Evolutionary conservation across 2,888 invertebrate species (phyloP).

Genomic region (Blera fallax): DNA sequence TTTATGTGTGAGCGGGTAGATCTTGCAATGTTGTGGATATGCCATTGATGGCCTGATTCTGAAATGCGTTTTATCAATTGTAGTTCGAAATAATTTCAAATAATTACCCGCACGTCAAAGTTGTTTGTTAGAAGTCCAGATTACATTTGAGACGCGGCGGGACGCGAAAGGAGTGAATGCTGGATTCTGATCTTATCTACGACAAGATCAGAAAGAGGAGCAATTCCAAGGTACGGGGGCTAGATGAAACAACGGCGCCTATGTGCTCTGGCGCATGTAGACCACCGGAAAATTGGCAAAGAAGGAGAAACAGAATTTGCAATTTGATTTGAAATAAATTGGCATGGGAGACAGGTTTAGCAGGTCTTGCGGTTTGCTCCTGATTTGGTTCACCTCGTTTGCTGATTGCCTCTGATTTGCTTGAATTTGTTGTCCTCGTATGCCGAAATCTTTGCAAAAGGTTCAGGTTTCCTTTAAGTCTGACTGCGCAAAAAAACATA

Average conservation of each 20-base stretch:
- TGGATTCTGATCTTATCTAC: slow-evolving; percentile 65
- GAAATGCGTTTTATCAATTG: slow-evolving; percentile 64
- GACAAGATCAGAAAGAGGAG: slow-evolving; percentile 54
- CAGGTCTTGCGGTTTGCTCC: slow-evolving; percentile 65
- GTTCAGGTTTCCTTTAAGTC: slow-evolving; percentile 40
- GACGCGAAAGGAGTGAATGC: slow-evolving; percentile 24
- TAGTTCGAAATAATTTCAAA: slow-evolving; percentile 69
- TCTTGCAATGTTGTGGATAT: slow-evolving; percentile 6
- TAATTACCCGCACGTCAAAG: slow-evolving; percentile 70
- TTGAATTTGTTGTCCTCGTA: slow-evolving; percentile 53
- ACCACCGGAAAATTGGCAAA: slow-evolving; percentile 58
- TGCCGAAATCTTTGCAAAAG: slow-evolving; percentile 20
- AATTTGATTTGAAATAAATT: slow-evolving; percentile 72
- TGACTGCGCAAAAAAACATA: slow-evolving; percentile 6
- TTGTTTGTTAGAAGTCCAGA: slow-evolving; percentile 65
- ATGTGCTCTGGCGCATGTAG: slow-evolving; percentile 32
- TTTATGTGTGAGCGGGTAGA: slow-evolving; percentile 24
- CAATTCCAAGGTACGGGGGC: slow-evolving; percentile 13
- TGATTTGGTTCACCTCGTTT: slow-evolving; percentile 69
- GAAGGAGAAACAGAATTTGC: slow-evolving; percentile 50
- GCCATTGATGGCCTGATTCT: slow-evolving; percentile 52
- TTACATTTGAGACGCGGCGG: slow-evolving; percentile 29
- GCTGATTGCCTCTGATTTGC: slow-evolving; percentile 61
- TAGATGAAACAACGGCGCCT: slow-evolving; percentile 50
- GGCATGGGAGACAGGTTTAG: slow-evolving; percentile 67